Conservation (phyloP, 2,888 invertebrate species). For the Nemurella pictetii region DNA sequence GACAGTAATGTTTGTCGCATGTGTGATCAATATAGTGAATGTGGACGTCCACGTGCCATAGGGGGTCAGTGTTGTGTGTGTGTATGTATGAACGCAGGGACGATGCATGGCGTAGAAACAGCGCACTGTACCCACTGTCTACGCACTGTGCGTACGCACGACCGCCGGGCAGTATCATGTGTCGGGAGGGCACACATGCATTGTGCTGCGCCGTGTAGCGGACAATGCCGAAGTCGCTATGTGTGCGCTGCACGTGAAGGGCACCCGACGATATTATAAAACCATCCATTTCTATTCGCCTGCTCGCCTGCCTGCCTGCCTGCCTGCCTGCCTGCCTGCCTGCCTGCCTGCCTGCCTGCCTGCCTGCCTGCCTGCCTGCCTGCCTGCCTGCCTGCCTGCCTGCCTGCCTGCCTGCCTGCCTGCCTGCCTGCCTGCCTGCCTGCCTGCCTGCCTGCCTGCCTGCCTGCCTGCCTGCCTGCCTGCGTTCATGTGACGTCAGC, state of each 20-base stretch:
- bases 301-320: not conserved
- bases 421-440: too few species aligned
- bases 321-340: not conserved
- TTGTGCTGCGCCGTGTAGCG: not conserved
- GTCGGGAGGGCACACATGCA: not conserved
- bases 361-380: not conserved
- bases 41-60: slow-evolving; percentile 7
- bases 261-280: not conserved
- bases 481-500: not conserved
- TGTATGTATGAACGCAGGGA: too few species aligned
- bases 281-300: not conserved
- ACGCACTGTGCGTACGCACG: too few species aligned
- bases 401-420: not conserved
- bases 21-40: slow-evolving; percentile 3
- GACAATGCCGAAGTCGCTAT: not conserved
- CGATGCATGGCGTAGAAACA: too few species aligned
- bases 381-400: not conserved
- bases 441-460: not conserved
- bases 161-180: not conserved
- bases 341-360: not conserved
- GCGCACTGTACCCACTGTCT: too few species aligned
- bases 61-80: slow-evolving; percentile 1
- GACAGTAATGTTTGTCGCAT: not conserved
- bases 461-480: not conserved
- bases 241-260: not conserved